phyloP scores from a whole-genome alignment of 2,113 vertebrate species.

The Plecotus auritus region DNA sequence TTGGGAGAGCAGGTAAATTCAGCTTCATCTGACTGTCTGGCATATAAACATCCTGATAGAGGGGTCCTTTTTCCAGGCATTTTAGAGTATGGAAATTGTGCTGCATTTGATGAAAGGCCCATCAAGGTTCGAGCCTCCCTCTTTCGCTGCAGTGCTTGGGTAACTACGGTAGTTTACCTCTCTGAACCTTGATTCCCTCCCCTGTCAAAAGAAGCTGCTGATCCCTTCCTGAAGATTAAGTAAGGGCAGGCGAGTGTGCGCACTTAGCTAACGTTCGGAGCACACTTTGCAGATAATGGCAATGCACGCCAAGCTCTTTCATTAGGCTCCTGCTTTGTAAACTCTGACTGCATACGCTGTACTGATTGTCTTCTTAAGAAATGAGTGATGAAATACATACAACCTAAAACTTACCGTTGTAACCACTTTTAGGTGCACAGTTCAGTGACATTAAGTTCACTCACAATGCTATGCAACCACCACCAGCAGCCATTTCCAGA shows the following conservation, averaged over 20 bases:
- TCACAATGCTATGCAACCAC: not conserved
- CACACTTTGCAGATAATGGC: not conserved
- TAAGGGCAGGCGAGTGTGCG: not conserved
- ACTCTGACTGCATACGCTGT: not conserved
- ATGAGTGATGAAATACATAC: not conserved
- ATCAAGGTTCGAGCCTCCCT: not conserved
- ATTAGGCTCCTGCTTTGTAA: not conserved
- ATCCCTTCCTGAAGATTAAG: not conserved
- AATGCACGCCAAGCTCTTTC: not conserved
- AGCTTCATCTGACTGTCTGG: not conserved
- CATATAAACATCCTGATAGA: not conserved
- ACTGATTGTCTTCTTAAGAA: not conserved
- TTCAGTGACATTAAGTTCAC: not conserved
- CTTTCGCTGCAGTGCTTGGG: not conserved
- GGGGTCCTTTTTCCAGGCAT: not conserved
- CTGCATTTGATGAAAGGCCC: not conserved
- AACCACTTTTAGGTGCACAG: not conserved
- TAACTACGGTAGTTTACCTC: not conserved
- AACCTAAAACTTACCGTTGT: not conserved
- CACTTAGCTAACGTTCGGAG: not conserved
- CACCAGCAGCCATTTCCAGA: not conserved
- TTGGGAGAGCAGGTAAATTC: not conserved
- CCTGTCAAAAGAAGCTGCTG: conserved; percentile 11
- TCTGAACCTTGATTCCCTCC: conserved; percentile 3
- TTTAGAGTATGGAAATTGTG: not conserved